Evolutionary conservation across 2,113 vertebrate species (phyloP).

Genomic region (Dipodomys stephensi): DNA sequence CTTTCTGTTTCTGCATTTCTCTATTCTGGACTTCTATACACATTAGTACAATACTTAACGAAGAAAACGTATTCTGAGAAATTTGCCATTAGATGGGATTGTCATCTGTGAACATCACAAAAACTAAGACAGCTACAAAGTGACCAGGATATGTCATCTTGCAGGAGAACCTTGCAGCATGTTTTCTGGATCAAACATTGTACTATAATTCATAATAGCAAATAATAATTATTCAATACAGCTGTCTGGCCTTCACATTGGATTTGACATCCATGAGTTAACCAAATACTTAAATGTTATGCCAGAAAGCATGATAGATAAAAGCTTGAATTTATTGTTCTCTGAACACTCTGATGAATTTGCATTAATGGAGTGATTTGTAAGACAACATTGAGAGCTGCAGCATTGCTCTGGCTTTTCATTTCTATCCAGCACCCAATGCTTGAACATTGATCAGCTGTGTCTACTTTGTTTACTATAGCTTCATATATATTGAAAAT

Average conservation of each 20-base stretch:
- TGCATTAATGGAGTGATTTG: background rate
- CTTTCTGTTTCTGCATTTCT: background rate
- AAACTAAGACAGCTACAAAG: background rate
- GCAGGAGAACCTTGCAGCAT: no score
- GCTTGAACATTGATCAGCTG: background rate
- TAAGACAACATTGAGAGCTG: background rate
- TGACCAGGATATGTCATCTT: background rate
- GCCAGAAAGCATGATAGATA: no score
- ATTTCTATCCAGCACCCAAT: background rate
- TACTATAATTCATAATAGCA: background rate
- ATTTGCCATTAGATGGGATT: background rate
- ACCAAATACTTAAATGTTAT: background rate
- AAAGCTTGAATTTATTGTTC: background rate
- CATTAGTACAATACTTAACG: background rate
- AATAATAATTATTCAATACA: background rate
- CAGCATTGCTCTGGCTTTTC: fast-evolving
- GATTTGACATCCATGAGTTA: background rate
- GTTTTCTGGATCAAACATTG: background rate
- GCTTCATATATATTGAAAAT: background rate
- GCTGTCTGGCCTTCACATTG: background rate
- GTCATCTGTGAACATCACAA: background rate
- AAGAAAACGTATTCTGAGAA: background rate
- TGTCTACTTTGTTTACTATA: background rate
- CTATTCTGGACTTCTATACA: background rate
- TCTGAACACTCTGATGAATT: background rate